phyloP scores from a whole-genome alignment of 2,797 vertebrate species.

The Liparis tanakae region DNA sequence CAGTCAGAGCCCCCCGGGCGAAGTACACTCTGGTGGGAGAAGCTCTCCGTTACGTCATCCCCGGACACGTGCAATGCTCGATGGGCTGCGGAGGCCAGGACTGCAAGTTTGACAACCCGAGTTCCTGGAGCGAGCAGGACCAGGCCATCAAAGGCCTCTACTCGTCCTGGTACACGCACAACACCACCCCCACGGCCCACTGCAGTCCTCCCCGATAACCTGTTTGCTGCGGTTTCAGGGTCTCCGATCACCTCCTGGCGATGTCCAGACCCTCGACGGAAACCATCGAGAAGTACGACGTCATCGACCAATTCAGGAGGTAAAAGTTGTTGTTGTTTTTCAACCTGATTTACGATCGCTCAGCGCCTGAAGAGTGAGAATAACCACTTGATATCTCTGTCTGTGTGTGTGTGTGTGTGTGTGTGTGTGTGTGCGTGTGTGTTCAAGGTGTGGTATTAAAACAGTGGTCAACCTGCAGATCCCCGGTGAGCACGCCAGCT shows the following conservation, averaged over 20 bases:
- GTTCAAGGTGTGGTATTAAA: constrained; percentile 91
- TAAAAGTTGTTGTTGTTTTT: constrained; percentile 62
- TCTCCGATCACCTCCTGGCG: constrained; percentile 92
- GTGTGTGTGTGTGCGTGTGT: constrained; percentile 45
- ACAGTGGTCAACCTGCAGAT: constrained; percentile 96
- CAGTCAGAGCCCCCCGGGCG: constrained; percentile 88
- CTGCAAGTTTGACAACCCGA: constrained; percentile 97
- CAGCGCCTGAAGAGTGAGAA: neutral
- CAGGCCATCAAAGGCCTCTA: constrained; percentile 95
- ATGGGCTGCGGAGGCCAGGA: constrained; percentile 91
- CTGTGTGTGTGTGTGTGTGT: constrained; percentile 38
- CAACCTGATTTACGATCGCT: neutral
- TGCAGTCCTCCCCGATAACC: neutral
- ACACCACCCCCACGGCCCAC: neutral
- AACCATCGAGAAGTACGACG: constrained; percentile 89
- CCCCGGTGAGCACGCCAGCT: constrained; percentile 95
- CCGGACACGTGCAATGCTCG: constrained; percentile 91
- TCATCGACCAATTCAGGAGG: constrained; percentile 94
- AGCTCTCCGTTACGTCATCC: constrained; percentile 89
- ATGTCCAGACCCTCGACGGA: constrained; percentile 96
- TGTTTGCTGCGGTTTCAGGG: constrained; percentile 78
- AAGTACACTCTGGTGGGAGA: constrained; percentile 94
- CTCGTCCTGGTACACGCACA: constrained; percentile 89
- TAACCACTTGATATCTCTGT: constrained; percentile 29
- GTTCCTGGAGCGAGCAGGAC: constrained; percentile 89